A percentile compares a stretch with the other conserved stretches of the same genome.
phyloP scores from a whole-genome alignment of 1,140 invertebrate species.

The Bombus waltoni region DNA sequence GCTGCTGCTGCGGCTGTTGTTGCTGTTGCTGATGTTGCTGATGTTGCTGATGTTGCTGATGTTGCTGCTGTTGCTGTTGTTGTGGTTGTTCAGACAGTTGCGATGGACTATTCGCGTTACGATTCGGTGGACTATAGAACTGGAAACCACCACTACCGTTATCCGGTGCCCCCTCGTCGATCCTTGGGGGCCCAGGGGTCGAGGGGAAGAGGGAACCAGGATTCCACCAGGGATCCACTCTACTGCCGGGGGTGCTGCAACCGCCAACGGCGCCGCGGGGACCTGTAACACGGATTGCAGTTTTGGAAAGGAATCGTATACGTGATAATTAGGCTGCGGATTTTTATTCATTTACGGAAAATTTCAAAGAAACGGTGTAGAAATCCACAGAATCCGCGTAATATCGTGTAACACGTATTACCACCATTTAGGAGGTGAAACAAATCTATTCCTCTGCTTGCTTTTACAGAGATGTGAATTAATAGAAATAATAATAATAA shows the following conservation, averaged over 20 bases:
- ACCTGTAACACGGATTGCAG: constrained; percentile 72
- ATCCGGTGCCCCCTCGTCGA: constrained; percentile 74
- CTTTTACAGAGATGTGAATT: too few relatives aligned
- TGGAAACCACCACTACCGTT: constrained; percentile 63
- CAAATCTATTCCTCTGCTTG: too few relatives aligned
- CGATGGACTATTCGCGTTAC: constrained; percentile 44
- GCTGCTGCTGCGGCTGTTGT: constrained; percentile 13
- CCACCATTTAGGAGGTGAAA: too few relatives aligned
- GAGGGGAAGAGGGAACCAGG: constrained; percentile 75
- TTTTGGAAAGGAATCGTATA: background rate
- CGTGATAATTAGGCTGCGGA: too few relatives aligned
- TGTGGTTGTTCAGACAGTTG: constrained; percentile 56
- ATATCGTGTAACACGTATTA: too few relatives aligned
- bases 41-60: constrained; percentile 30
- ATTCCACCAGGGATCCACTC: constrained; percentile 81
- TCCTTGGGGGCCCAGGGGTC: constrained; percentile 74
- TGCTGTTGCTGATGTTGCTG: constrained; percentile 20
- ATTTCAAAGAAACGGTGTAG: too few relatives aligned
- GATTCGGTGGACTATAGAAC: constrained; percentile 56
- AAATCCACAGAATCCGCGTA: too few relatives aligned
- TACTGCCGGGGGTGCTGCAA: constrained; percentile 80
- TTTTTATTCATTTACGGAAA: too few relatives aligned
- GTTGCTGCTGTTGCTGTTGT: constrained; percentile 46
- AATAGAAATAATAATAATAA: too few relatives aligned
- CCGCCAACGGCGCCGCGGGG: constrained; percentile 81